Percentiles rank a stretch among this genome's conserved stretches.
Conservation (phyloP, 2,888 invertebrate genomes). For the Cataglyphis cursor region DNA sequence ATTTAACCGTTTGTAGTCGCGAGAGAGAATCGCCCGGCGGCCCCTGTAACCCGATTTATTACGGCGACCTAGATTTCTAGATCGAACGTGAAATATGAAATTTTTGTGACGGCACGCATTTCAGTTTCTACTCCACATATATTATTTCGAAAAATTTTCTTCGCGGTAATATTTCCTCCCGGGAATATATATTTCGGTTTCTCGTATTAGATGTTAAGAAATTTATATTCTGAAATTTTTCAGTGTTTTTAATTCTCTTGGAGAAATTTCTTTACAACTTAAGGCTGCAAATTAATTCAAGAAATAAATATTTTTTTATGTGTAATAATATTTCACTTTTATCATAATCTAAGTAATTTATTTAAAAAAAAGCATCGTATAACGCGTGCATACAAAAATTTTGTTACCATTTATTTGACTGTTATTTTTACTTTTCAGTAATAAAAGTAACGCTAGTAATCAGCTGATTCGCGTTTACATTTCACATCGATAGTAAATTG, state of each 20-base stretch:
- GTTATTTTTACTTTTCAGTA: neutral
- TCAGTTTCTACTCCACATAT: neutral
- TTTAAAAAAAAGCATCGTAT: neutral
- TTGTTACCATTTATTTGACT: neutral
- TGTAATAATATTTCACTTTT: neutral
- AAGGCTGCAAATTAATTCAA: neutral
- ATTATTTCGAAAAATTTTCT: neutral
- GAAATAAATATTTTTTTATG: neutral
- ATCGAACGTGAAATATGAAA: slow-evolving; percentile 19
- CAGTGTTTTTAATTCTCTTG: neutral
- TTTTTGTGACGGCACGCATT: neutral
- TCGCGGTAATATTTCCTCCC: neutral
- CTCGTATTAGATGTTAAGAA: neutral
- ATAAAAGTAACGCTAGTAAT: slow-evolving; percentile 8
- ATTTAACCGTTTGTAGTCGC: slow-evolving; percentile 31
- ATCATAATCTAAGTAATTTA: neutral
- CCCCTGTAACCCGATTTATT: slow-evolving; percentile 16
- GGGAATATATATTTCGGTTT: neutral
- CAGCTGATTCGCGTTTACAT: neutral
- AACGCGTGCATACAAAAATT: neutral
- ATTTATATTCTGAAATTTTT: slow-evolving; percentile 2
- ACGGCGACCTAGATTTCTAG: slow-evolving; percentile 10
- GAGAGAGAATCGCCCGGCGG: slow-evolving; percentile 9
- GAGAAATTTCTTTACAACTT: neutral
- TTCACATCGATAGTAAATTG: neutral